Percentiles rank a stretch among this genome's conserved stretches.
Conservation (phyloP, 2,797 vertebrate genomes). For the Passerculus sandwichensis region DNA sequence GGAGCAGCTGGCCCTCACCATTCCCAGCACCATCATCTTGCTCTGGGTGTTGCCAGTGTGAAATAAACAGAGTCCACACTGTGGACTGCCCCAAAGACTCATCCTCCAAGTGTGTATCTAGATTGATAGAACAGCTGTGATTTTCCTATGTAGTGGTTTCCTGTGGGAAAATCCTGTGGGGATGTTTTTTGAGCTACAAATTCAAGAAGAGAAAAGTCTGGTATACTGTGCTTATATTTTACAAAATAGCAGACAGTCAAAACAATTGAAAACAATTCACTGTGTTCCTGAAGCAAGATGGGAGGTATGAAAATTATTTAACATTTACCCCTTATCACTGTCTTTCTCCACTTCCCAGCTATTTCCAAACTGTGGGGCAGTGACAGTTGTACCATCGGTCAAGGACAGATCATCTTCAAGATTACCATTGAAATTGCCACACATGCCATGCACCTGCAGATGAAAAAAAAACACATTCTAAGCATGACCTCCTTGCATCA, state of each 20-base stretch:
- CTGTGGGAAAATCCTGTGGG: background rate
- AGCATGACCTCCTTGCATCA: background rate
- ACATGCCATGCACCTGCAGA: conserved; percentile 74
- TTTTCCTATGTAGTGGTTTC: background rate
- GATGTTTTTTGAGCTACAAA: background rate
- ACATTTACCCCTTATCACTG: conserved; percentile 57
- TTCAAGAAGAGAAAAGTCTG: background rate
- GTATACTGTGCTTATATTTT: background rate
- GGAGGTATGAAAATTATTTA: background rate
- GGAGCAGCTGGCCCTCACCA: background rate
- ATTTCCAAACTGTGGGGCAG: conserved; percentile 70
- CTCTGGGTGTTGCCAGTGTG: background rate
- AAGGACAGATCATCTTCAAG: conserved; percentile 68
- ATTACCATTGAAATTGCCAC: conserved; percentile 73
- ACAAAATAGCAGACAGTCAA: background rate
- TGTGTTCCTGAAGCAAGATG: background rate
- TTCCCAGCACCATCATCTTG: background rate
- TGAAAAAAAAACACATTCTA: background rate
- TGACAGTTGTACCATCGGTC: conserved; percentile 34
- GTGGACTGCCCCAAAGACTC: background rate
- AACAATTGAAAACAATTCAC: background rate
- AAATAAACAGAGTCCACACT: background rate
- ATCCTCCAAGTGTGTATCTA: background rate
- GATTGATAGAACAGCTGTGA: background rate
- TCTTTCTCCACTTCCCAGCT: conserved; percentile 71